Conservation (phyloP, 2,797 vertebrate genomes). For the Remorina albescens region DNA sequence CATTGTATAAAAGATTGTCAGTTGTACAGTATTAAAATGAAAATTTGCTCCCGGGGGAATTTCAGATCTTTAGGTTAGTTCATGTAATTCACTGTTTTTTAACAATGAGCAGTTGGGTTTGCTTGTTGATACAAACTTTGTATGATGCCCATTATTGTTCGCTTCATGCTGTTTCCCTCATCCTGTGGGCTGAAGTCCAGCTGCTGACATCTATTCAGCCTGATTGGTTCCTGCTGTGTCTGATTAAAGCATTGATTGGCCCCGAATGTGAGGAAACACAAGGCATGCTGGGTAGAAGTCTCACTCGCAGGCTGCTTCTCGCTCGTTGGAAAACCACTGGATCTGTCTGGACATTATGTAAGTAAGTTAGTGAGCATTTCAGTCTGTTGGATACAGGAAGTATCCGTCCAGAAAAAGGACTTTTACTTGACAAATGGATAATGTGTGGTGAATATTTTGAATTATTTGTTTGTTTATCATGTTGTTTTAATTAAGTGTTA, state of each 20-base stretch:
- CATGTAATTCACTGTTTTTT: constrained; percentile 47
- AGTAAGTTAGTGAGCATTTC: constrained; percentile 44
- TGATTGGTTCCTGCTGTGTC: constrained; percentile 58
- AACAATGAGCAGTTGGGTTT: constrained; percentile 4
- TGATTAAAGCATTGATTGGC: constrained; percentile 65
- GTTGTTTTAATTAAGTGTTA: constrained; percentile 25
- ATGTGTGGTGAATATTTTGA: not conserved
- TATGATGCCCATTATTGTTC: constrained; percentile 37
- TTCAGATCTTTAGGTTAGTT: constrained; percentile 58
- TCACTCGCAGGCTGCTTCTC: constrained; percentile 21
- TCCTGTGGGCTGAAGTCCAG: constrained; percentile 24
- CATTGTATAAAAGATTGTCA: constrained; percentile 68
- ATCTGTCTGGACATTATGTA: constrained; percentile 35
- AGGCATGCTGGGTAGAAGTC: constrained; percentile 70
- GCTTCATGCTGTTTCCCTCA: constrained; percentile 30
- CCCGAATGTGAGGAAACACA: constrained; percentile 58
- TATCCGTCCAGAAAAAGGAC: constrained; percentile 11
- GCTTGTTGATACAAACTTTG: constrained; percentile 36
- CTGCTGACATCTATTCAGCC: constrained; percentile 31
- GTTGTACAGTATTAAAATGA: constrained; percentile 77
- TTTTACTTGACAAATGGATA: constrained; percentile 6
- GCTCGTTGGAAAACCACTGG: constrained; percentile 46
- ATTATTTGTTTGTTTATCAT: constrained; percentile 21
- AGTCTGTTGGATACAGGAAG: constrained; percentile 24
- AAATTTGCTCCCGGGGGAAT: constrained; percentile 57